Base-by-base conservation (phyloP, 2,797 vertebrate species). In the Parambassis ranga region DNA sequence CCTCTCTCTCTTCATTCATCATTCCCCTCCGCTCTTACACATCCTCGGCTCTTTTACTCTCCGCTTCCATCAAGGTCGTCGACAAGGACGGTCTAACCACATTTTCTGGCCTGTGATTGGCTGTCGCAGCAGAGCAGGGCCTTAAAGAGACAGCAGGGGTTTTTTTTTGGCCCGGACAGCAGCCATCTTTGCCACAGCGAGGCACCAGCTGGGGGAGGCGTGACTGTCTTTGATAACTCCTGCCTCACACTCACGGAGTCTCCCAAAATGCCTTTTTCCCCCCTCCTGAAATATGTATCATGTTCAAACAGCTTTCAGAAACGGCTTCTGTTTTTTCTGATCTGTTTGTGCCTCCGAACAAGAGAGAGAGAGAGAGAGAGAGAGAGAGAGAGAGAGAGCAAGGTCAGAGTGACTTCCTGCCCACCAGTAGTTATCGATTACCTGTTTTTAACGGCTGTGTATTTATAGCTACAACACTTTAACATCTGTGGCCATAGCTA, bases 61-160 rank as follows among this genome's bases (percentile, higher is more conserved):
- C 38, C 23, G 39, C 44, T 37, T 57, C 53, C 57, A 60, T 80
- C 85, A 92, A 92, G 91, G 90, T 91, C 85, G 41, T 49, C 5
- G 13, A 68, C 89, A 90, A 92, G 85, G 90, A 89, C 85, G 23
- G 56, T 32, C 47, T 59, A 39, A 62, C 50, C 73, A 64, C 58
- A 32, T 52, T 74, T 51, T 36, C 70, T 51, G 37, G 22, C 23
- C 18, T 23, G 47, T 65, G 75, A 89, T 91, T 89, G 90, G 87
- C 73, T 67, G 58, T 33, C 7, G 36, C n/a, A 38, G 47, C 30
- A 18, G 28, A 74, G 61, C 51, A 9, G 19, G 48, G 44, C 59
- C 70, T 91, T 90, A 91, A 92, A 91, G 90, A 70, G 79, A 77
- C 86, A 87, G 73, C 28, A 36, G 4, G 10, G 31, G 47, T n/a